A percentile compares a stretch with the other conserved stretches of the same genome.
phyloP scores from a whole-genome alignment of 2,113 vertebrate genomes.

The Crotalus viridis region DNA sequence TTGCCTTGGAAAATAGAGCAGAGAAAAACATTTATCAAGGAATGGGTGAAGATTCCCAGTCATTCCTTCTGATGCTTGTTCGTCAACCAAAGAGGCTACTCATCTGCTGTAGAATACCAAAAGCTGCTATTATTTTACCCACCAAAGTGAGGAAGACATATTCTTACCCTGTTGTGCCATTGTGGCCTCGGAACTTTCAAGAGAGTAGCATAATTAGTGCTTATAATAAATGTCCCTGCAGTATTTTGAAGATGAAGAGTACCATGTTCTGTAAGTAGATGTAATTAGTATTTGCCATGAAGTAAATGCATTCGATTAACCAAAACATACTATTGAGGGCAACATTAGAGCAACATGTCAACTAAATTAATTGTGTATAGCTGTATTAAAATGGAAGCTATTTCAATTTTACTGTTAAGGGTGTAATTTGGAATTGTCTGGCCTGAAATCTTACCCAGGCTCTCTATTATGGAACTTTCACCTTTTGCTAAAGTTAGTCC shows the following conservation, averaged over 20 bases:
- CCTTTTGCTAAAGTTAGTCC: conserved; percentile 12
- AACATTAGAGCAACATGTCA: conserved; percentile 14
- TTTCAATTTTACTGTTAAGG: conserved; percentile 26
- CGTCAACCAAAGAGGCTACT: not conserved
- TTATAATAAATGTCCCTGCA: not conserved
- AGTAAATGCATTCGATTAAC: not conserved
- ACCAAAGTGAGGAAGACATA: not conserved
- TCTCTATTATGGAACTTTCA: not conserved
- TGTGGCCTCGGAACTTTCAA: not conserved
- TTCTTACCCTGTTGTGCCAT: not conserved
- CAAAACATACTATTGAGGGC: not conserved
- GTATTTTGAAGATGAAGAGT: conserved; percentile 22
- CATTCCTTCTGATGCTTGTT: not conserved
- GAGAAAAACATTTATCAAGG: not conserved
- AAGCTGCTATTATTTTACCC: not conserved
- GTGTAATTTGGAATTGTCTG: not conserved
- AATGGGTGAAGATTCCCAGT: accelerated
- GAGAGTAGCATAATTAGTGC: not conserved
- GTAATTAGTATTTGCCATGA: conserved; percentile 16
- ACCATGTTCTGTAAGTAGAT: not conserved
- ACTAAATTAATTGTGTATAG: not conserved
- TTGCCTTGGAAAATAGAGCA: conserved; percentile 2
- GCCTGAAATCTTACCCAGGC: not conserved
- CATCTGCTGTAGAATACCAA: not conserved
- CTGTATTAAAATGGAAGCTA: not conserved